A percentile compares a stretch with the other conserved stretches of the same genome.
Evolutionary conservation across 2,888 invertebrate genomes (phyloP).

Genomic region (Cheilosia vulpina): DNA sequence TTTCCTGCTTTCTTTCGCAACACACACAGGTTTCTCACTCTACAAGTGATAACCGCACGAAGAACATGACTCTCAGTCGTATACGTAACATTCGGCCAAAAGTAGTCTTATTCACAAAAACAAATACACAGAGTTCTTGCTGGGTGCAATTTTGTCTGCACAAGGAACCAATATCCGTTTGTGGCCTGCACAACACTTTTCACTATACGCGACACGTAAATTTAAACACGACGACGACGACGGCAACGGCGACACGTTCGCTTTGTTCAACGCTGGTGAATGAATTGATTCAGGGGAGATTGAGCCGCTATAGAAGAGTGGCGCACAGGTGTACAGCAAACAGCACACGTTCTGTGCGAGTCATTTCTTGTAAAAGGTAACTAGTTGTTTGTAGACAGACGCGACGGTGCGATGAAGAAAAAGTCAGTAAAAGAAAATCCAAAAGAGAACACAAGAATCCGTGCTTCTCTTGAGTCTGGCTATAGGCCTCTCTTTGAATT

Average conservation of each 20-base stretch:
- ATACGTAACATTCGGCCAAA: constrained; percentile 40
- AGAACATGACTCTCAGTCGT: constrained; percentile 39
- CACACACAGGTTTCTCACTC: constrained; percentile 13
- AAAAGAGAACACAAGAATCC: constrained; percentile 17
- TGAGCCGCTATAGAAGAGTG: constrained; percentile 28
- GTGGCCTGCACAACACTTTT: constrained; percentile 21
- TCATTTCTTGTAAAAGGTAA: constrained; percentile 35
- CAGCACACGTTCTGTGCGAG: constrained; percentile 38
- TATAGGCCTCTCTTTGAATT: constrained; percentile 19
- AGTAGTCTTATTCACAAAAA: background rate
- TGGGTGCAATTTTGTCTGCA: constrained; percentile 3
- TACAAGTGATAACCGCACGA: background rate
- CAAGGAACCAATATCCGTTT: constrained; percentile 17
- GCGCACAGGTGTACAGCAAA: constrained; percentile 54
- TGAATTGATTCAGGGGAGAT: constrained; percentile 61
- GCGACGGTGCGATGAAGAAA: constrained; percentile 16
- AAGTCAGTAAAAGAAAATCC: constrained; percentile 22
- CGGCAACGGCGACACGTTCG: constrained; percentile 51
- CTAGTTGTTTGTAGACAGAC: background rate
- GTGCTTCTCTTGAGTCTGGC: constrained; percentile 42
- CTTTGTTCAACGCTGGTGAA: constrained; percentile 63
- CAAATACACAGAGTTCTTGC: background rate
- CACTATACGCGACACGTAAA: constrained; percentile 23
- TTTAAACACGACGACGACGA: constrained; percentile 20
- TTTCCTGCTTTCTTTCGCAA: constrained; percentile 20